Percentiles rank a stretch among this genome's conserved stretches.
phyloP scores from a whole-genome alignment of 2,113 vertebrate genomes.

The Pelusios castaneus region DNA sequence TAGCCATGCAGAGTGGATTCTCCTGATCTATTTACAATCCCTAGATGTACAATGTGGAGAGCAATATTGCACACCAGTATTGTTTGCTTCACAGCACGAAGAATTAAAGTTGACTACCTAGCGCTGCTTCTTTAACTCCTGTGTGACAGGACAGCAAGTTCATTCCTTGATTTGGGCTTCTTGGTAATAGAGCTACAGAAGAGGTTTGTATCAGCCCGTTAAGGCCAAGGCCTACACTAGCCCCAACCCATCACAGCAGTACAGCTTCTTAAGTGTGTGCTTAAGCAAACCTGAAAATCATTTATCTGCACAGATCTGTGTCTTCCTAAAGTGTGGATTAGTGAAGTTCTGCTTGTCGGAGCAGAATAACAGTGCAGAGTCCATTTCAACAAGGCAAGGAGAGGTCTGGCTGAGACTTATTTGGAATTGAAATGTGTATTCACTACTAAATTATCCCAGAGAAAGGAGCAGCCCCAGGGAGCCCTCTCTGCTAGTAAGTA shows the following conservation, averaged over 20 bases:
- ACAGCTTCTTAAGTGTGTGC: neutral
- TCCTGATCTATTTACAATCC: conserved; percentile 5
- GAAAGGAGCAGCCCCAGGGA: neutral
- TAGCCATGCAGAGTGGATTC: conserved; percentile 23
- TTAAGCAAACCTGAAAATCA: neutral
- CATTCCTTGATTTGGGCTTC: neutral
- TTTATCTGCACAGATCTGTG: neutral
- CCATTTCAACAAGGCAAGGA: neutral
- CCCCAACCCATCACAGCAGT: accelerated
- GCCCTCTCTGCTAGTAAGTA: neutral
- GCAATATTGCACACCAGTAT: neutral
- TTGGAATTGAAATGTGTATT: neutral
- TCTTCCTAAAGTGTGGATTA: neutral
- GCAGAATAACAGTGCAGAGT: neutral
- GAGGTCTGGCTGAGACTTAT: neutral
- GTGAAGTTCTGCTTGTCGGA: neutral
- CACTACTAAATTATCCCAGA: neutral
- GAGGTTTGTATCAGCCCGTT: neutral
- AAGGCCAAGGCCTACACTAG: neutral
- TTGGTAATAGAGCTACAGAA: accelerated
- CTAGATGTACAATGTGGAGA: neutral
- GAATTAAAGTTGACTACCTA: neutral
- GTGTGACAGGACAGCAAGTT: accelerated
- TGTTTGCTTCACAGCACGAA: neutral
- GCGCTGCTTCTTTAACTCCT: neutral